Percentiles rank a stretch among this genome's conserved stretches.
Evolutionary conservation across 2,113 vertebrate genomes (phyloP).

Genomic region (Rhinoderma darwinii): DNA sequence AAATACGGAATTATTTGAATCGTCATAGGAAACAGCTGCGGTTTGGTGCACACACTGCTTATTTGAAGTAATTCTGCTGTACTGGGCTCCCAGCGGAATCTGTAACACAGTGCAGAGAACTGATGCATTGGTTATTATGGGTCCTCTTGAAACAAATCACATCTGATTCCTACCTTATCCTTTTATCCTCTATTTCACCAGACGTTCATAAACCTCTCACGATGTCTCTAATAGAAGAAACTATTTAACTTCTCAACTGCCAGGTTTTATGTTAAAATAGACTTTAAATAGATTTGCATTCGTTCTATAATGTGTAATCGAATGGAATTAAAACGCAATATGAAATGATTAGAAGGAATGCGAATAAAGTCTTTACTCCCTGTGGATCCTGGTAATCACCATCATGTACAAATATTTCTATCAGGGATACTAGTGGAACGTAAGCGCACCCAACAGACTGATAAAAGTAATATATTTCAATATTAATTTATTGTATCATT

Average conservation of each 20-base stretch:
- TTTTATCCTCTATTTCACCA: constrained; percentile 49
- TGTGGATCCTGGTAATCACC: neutral
- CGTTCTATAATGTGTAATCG: neutral
- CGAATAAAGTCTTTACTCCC: neutral
- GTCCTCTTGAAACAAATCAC: constrained; percentile 51
- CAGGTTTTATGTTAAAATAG: neutral
- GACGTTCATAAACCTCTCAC: constrained; percentile 49
- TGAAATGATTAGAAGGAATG: neutral
- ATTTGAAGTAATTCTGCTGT: constrained; percentile 39
- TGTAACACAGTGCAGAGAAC: constrained; percentile 26
- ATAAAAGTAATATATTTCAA: neutral
- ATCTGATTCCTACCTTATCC: constrained; percentile 53
- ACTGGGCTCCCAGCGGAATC: constrained; percentile 39
- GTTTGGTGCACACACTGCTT: constrained; percentile 21
- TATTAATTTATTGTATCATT: neutral
- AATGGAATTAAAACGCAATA: neutral
- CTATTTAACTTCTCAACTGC: constrained; percentile 11
- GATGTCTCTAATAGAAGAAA: constrained; percentile 9
- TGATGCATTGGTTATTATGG: constrained; percentile 48
- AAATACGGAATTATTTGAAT: constrained; percentile 43
- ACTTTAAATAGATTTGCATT: neutral
- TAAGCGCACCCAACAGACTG: neutral
- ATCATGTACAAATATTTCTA: constrained; percentile 29
- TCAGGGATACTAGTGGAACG: constrained; percentile 15
- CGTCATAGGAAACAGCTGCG: constrained; percentile 32